Percentiles rank a stretch among this genome's conserved stretches.
These are phyloP conservation scores for Caerostris extrusa DNA, from an alignment of 1,140 invertebrate species.

Conservation along the genomic window DNA sequence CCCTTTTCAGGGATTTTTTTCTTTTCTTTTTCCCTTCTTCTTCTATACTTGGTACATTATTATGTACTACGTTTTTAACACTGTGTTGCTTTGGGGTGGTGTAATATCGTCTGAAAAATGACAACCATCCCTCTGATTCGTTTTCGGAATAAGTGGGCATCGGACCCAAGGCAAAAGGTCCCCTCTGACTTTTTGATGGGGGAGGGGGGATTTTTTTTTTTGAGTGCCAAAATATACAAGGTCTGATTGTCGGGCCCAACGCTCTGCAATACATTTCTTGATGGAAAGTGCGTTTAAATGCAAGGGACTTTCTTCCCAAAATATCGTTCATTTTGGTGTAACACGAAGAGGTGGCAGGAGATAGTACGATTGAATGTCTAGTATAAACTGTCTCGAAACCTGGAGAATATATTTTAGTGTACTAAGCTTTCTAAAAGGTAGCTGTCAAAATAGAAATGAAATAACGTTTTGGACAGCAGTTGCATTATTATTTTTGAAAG, in stretches of 20 bases:
- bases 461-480: too few relatives aligned
- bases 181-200: not conserved
- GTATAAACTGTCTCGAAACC: not conserved
- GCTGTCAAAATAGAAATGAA: not conserved
- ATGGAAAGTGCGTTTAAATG: not conserved
- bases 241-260: not conserved
- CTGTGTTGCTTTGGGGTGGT: slow-evolving; percentile 5
- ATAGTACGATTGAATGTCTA: too few relatives aligned
- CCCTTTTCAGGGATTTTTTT: not conserved
- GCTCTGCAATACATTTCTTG: not conserved
- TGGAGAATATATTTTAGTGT: slow-evolving; percentile 22
- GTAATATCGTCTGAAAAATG: slow-evolving; percentile 38
- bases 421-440: not conserved
- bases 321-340: not conserved
- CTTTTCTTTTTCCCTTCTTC: not conserved
- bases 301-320: not conserved
- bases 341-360: not conserved
- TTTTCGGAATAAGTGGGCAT: slow-evolving; percentile 23
- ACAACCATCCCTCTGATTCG: slow-evolving; percentile 16
- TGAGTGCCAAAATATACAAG: slow-evolving; percentile 9
- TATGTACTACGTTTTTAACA: slow-evolving; percentile 32
- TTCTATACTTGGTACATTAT: slow-evolving; percentile 2
- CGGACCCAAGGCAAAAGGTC: slow-evolving; percentile 12
- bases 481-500: too few relatives aligned
- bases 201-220: not conserved